Percentiles rank a stretch among this genome's conserved stretches.
Conservation (phyloP, 1,140 invertebrate genomes). For the Varroa destructor region DNA sequence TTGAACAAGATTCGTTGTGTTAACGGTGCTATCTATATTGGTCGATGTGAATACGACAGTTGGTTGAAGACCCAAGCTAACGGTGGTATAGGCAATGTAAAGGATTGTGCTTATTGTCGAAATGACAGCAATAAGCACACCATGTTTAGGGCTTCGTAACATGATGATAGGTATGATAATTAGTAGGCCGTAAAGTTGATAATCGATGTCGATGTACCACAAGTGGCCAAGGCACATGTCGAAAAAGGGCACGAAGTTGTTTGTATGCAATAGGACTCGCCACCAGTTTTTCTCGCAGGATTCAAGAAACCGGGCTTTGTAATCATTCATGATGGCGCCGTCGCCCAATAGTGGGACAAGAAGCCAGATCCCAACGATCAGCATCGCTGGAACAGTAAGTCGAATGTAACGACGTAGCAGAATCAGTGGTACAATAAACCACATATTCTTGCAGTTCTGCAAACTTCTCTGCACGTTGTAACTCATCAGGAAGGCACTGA, state of each 20-base stretch:
- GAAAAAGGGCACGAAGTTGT: slow-evolving; percentile 56
- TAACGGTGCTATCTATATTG: slow-evolving; percentile 9
- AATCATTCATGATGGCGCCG: slow-evolving; percentile 23
- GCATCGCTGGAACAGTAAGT: slow-evolving; percentile 14
- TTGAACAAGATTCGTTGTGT: slow-evolving; percentile 29
- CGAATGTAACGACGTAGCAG: slow-evolving; percentile 19
- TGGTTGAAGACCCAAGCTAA: slow-evolving; percentile 14
- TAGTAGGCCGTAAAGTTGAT: slow-evolving; percentile 31
- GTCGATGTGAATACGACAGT: slow-evolving; percentile 20
- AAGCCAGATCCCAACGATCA: slow-evolving; percentile 19
- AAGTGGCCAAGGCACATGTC: slow-evolving; percentile 31
- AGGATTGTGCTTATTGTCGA: slow-evolving; percentile 3
- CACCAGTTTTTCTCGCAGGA: slow-evolving; percentile 53
- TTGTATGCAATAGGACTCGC: slow-evolving; percentile 67
- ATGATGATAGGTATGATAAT: slow-evolving; percentile 23
- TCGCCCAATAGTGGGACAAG: slow-evolving; percentile 18
- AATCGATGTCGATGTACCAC: slow-evolving; percentile 33
- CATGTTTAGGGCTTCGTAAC: slow-evolving; percentile 9
- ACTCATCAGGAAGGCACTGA: slow-evolving; percentile 8
- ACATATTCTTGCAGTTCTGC: slow-evolving; percentile 8
- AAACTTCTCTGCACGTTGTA: slow-evolving; percentile 16
- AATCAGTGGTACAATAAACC: slow-evolving; percentile 3
- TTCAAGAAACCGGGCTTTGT: slow-evolving; percentile 12
- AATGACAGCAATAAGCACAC: neutral
- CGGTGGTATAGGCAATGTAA: slow-evolving; percentile 17